phyloP scores from a whole-genome alignment of 1,140 invertebrate species.

The Himalopsyche phryganea region DNA sequence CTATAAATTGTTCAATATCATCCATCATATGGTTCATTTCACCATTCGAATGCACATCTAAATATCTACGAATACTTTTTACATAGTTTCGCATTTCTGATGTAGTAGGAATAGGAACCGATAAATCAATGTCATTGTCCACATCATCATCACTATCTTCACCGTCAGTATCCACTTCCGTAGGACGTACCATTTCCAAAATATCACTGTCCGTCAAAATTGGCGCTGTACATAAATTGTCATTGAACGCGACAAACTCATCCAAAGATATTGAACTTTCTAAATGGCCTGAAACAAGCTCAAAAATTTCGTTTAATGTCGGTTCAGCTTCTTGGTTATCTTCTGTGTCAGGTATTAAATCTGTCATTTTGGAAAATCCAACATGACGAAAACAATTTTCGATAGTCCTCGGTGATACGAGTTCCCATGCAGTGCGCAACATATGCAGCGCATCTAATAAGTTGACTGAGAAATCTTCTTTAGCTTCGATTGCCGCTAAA shows the following conservation, averaged over 20 bases:
- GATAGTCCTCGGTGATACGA: neutral
- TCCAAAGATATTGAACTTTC: neutral
- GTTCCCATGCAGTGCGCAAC: neutral
- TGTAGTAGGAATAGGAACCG: neutral
- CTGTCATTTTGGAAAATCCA: neutral
- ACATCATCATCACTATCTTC: neutral
- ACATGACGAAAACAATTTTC: neutral
- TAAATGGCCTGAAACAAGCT: too few relatives aligned
- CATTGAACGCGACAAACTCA: neutral
- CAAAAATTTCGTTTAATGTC: neutral
- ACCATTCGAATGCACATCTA: neutral
- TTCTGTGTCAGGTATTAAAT: neutral
- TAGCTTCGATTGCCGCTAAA: neutral
- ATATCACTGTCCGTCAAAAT: neutral
- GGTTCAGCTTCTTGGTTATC: neutral
- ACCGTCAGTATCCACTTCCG: neutral
- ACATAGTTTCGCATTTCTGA: neutral
- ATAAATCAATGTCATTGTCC: neutral
- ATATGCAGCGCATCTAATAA: neutral
- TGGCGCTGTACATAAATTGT: neutral
- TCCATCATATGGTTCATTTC: neutral
- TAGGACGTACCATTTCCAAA: neutral
- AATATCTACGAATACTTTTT: neutral
- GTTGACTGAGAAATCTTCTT: neutral
- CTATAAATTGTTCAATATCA: neutral